phyloP scores from a whole-genome alignment of 2,888 invertebrate genomes.

The Meliscaeva auricollis region DNA sequence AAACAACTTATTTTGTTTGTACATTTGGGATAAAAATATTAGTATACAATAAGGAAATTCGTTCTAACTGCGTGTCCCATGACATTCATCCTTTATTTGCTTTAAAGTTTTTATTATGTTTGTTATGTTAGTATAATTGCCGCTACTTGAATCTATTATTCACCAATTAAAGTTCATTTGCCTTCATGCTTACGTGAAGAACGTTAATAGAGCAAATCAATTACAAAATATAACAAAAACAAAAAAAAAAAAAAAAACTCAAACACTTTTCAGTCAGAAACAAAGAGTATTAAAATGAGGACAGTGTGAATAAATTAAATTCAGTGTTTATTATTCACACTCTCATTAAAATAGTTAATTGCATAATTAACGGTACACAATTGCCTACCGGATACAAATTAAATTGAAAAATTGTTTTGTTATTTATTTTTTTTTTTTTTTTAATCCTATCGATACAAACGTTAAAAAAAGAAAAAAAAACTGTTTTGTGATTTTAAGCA shows the following conservation, averaged over 20 bases:
- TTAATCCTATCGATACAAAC: constrained; percentile 21
- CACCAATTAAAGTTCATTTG: too few relatives aligned
- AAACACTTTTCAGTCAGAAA: neutral
- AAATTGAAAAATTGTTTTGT: constrained; percentile 26
- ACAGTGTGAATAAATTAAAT: neutral
- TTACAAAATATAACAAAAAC: neutral
- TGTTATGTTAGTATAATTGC: too few relatives aligned
- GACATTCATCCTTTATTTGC: too few relatives aligned
- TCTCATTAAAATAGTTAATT: constrained; percentile 33
- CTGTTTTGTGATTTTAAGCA: constrained; percentile 13
- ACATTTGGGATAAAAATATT: too few relatives aligned
- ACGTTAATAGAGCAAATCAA: too few relatives aligned
- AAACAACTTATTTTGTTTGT: too few relatives aligned
- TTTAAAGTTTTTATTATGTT: too few relatives aligned
- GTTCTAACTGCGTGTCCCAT: too few relatives aligned
- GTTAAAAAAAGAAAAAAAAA: neutral
- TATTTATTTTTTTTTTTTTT: constrained; percentile 65
- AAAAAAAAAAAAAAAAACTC: neutral
- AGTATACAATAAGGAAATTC: too few relatives aligned
- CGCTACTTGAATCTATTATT: too few relatives aligned
- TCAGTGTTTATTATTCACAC: constrained; percentile 1
- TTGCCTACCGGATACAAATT: neutral
- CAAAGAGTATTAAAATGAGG: neutral
- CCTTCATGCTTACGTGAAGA: too few relatives aligned
- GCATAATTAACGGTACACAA: constrained; percentile 35